Evolutionary conservation across 2,888 invertebrate species (phyloP), one percentile per base, ranked within the genome.

Genomic region (Drosophila lutescens): DNA sequence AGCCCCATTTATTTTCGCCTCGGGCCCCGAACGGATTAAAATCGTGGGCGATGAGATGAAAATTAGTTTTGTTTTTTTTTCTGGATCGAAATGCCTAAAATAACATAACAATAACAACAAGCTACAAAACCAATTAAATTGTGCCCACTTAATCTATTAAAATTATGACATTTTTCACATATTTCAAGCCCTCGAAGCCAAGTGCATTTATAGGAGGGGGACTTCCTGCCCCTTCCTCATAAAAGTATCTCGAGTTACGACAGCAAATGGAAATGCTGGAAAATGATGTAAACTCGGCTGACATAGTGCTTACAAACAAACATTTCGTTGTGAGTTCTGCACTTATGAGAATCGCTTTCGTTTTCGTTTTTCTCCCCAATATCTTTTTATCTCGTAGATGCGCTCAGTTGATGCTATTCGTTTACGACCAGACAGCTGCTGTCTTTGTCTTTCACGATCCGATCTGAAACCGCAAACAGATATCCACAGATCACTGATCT

Each of bases 161-260:
- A 72, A 72, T 49, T 71, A 77, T 68, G 75, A 83, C 79, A 81
- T 68, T 62, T 71, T 66, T 56, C 51, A 77, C 74, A 68, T 71
- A 77, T 72, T 59, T 63, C 54, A 67, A 61, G 49, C 82, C 68
- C 53, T 77, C 71, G 46, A 66, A 62, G 47, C 50, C 34, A 38
- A 60, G 38, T 50, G 76, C 60, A 75, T 44, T 20, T 17, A 23
- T 20, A 12, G 5, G 36, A 9, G 32, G 53, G 10, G 20, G 15
- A 44, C 51, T 54, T 44, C 38, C 55, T 30, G 13, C 36, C 55
- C 36, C 65, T 54, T n/a, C 17, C 56, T 34, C 57, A 43, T 41
- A 59, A 72, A 43, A 71, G 63, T 73, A 54, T 72, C 80, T 81
- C 76, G 34, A 58, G 67, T 87, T 82, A 76, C 80, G 63, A 82